These are phyloP conservation scores for Malacosoma neustria DNA, from an alignment of 2,888 invertebrate species.

Conservation along the genomic window DNA sequence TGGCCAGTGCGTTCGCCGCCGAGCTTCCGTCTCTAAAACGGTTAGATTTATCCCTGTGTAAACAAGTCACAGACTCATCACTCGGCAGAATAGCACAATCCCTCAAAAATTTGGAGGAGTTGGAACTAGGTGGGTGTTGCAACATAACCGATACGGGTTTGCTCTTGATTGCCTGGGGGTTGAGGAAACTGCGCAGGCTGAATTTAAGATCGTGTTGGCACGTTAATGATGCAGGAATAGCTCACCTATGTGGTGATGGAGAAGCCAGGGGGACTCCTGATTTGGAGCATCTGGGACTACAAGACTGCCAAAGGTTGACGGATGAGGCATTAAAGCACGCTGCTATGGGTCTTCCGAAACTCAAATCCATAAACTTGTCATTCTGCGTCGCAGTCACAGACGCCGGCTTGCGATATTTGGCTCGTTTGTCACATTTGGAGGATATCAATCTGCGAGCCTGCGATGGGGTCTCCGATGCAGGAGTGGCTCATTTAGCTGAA, in stretches of 20 bases:
- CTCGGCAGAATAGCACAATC: constrained; percentile 89
- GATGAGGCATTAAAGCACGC: constrained; percentile 93
- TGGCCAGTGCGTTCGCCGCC: constrained; percentile 86
- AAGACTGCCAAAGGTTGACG: constrained; percentile 95
- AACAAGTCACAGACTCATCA: constrained; percentile 95
- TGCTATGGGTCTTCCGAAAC: constrained; percentile 84
- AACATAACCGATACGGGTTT: constrained; percentile 93
- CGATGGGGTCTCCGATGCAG: constrained; percentile 94
- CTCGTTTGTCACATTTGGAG: constrained; percentile 87
- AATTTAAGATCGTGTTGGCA: constrained; percentile 95
- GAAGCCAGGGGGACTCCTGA: constrained; percentile 86
- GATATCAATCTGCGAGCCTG: constrained; percentile 93
- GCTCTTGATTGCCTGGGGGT: constrained; percentile 89
- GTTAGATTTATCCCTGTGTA: constrained; percentile 92
- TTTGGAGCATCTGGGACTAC: constrained; percentile 89
- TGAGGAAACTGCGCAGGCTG: constrained; percentile 87
- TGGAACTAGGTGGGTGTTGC: constrained; percentile 94
- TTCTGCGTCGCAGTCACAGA: constrained; percentile 97
- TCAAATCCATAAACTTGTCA: constrained; percentile 92
- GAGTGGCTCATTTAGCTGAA: constrained; percentile 93
- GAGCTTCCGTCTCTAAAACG: constrained; percentile 85
- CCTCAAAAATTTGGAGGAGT: constrained; percentile 87
- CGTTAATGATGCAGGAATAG: constrained; percentile 92
- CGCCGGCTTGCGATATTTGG: constrained; percentile 90
- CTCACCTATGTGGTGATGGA: constrained; percentile 85